Conservation (phyloP, 37 sponge, comb jelly and placozoan species). For the Bolinopsis microptera region DNA sequence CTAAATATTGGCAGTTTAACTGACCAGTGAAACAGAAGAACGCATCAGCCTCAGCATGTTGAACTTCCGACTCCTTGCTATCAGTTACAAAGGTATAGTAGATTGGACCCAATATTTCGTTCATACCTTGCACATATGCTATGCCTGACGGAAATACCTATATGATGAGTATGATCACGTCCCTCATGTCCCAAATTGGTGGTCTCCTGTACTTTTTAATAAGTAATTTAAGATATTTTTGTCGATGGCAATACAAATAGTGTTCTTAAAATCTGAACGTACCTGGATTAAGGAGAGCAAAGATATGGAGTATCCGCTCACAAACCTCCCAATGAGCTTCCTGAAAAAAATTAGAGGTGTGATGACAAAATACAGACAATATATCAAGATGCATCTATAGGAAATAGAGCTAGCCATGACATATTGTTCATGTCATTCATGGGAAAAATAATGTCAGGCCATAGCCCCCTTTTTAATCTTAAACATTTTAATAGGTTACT, state of each 20-base stretch:
- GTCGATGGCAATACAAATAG: too few species aligned
- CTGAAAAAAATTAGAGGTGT: neutral
- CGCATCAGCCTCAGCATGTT: conserved; percentile 92
- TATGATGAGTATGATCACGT: too few species aligned
- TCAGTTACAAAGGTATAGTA: conserved; percentile 92
- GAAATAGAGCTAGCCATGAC: too few species aligned
- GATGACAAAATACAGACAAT: too few species aligned
- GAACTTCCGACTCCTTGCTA: neutral
- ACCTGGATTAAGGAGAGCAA: conserved; percentile 92
- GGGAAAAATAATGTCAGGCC: too few species aligned
- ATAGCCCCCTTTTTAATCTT: too few species aligned
- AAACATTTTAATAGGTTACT: too few species aligned
- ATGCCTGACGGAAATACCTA: neutral
- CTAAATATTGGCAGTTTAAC: too few species aligned
- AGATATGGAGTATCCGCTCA: conserved; percentile 90
- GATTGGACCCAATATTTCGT: conserved; percentile 92
- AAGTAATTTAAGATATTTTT: neutral
- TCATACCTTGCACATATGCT: conserved; percentile 84
- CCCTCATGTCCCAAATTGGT: neutral
- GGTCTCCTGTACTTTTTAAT: neutral
- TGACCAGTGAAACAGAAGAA: conserved; percentile 94
- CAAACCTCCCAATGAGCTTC: conserved; percentile 99
- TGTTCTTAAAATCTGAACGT: too few species aligned
- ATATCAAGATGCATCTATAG: too few species aligned
- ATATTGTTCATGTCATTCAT: too few species aligned